Conservation (phyloP, 1,140 invertebrate genomes). For the Thaumatotibia leucotreta region DNA sequence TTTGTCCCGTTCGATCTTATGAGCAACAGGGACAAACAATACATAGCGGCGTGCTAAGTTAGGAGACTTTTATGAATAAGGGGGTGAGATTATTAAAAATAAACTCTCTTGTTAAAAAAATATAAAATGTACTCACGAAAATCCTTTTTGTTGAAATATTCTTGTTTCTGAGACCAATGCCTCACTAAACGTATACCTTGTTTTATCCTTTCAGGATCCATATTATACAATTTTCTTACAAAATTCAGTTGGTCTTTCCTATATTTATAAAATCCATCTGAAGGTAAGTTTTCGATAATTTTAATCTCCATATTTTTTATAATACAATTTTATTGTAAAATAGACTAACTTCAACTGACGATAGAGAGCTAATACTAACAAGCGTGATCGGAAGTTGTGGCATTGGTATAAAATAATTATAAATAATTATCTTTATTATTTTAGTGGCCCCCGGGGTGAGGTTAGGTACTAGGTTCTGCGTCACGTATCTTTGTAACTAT, state of each 20-base stretch:
- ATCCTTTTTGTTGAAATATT: slow-evolving; percentile 38
- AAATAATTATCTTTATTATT: no score
- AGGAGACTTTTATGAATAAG: no score
- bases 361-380: background rate
- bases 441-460: no score
- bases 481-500: no score
- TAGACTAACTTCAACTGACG: background rate
- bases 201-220: slow-evolving; percentile 29
- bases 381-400: no score
- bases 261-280: slow-evolving; percentile 23
- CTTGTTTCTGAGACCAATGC: slow-evolving; percentile 39
- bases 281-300: slow-evolving; percentile 23
- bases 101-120: background rate
- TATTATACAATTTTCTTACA: slow-evolving; percentile 30
- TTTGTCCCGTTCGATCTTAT: no score
- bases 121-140: slow-evolving; percentile 31
- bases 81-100: background rate
- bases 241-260: slow-evolving; percentile 17
- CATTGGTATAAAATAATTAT: no score
- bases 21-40: no score
- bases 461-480: no score
- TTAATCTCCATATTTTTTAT: background rate
- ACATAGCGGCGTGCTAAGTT: no score
- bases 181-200: slow-evolving; percentile 33
- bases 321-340: background rate